Conservation (phyloP, 1,140 invertebrate species). For the Brachionus rubens region DNA sequence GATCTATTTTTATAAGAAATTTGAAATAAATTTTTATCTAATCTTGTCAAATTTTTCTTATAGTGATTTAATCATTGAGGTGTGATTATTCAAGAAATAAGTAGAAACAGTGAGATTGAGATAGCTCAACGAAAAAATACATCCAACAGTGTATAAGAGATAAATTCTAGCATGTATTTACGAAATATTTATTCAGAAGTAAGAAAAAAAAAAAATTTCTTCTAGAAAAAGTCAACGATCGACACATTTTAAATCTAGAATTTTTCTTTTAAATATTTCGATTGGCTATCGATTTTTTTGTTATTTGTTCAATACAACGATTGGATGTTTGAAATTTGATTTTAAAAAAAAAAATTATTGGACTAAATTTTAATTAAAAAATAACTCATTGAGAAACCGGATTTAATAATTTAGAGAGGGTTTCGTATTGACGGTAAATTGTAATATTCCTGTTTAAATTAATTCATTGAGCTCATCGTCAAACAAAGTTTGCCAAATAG, state of each 20-base stretch:
- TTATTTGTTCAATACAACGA: not conserved
- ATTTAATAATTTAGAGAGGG: slow-evolving; percentile 4
- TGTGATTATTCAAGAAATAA: slow-evolving; percentile 37
- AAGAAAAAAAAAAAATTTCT: not conserved
- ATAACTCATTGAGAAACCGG: slow-evolving; percentile 2
- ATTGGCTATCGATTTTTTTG: not conserved
- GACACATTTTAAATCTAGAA: not conserved
- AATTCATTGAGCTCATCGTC: slow-evolving; percentile 19
- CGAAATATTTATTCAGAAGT: slow-evolving; percentile 26
- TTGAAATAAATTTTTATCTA: slow-evolving; percentile 35
- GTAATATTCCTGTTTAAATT: slow-evolving; percentile 7
- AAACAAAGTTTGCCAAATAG: not conserved
- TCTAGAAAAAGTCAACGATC: not conserved
- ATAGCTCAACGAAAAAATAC: not conserved
- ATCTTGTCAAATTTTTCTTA: slow-evolving; percentile 27
- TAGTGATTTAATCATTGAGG: not conserved
- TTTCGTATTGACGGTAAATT: not conserved
- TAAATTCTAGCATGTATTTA: slow-evolving; percentile 37
- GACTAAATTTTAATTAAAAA: slow-evolving; percentile 35
- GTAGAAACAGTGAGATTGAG: slow-evolving; percentile 34
- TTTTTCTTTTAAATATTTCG: too few relatives aligned
- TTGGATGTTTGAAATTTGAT: not conserved
- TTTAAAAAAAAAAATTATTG: not conserved
- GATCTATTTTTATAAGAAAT: not conserved
- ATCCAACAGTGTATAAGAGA: slow-evolving; percentile 7